Evolutionary conservation across 1,140 invertebrate genomes (phyloP).

Genomic region (Brachionus manjavacas): DNA sequence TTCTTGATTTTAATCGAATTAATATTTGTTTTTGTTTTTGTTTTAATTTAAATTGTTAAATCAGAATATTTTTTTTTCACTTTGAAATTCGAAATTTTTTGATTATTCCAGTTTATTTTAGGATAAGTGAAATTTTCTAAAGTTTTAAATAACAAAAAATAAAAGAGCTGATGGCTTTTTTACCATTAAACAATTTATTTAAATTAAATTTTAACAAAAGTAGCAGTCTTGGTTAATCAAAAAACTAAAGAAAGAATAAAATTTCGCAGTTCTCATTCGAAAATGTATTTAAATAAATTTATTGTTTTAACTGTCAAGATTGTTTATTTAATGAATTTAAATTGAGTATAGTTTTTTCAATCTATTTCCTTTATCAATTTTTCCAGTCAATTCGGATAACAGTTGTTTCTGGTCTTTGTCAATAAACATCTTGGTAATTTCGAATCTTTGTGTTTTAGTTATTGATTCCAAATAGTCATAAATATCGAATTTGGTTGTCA

Average conservation of each 20-base stretch:
- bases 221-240: not conserved
- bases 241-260: too few relatives aligned
- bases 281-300: not conserved
- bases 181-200: not conserved
- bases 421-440: slow-evolving; percentile 23
- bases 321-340: not conserved
- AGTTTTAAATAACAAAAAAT: too few relatives aligned
- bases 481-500: not conserved
- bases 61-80: too few relatives aligned
- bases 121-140: too few relatives aligned
- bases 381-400: not conserved
- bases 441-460: slow-evolving; percentile 26
- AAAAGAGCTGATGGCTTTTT: not conserved
- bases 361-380: not conserved
- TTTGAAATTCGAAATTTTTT: too few relatives aligned
- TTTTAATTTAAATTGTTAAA: too few relatives aligned
- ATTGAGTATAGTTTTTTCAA: not conserved
- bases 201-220: not conserved
- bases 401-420: slow-evolving; percentile 16
- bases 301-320: not conserved
- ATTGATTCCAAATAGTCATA: slow-evolving; percentile 5
- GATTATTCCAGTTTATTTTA: too few relatives aligned
- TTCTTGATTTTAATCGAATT: too few relatives aligned
- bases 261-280: too few relatives aligned
- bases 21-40: too few relatives aligned